Evolutionary conservation across 2,113 vertebrate species (phyloP), one percentile per base, ranked within the genome.

Genomic region (Romanogobio albipinnatus): DNA sequence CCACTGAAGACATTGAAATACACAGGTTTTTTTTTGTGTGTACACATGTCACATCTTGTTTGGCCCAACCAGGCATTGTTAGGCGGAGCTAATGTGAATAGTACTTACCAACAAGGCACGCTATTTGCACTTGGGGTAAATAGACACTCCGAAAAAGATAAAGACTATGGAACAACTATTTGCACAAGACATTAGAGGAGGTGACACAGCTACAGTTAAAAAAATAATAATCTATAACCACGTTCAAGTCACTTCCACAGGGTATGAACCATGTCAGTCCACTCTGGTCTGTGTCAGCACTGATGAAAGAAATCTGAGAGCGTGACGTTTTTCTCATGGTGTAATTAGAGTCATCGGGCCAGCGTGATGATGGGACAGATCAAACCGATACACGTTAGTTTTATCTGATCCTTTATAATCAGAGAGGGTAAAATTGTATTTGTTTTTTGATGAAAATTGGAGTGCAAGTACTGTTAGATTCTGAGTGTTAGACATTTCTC

Each of bases 161-260:
- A 68, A 9, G 53, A 26, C 43, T 14, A 5, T 19, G 74, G 84
- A 53, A 62, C 17, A 53, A 75, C 3, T 91, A 92, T 90, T 86
- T 91, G 89, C 36, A 26, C 24, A 14, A 26, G 24, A 64, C 39
- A 76, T 33, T 64, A 64, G 33, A 75, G 19, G 39, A 53, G 47
- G 0, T 4, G 24, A 77, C 51, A 77, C 51, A 90, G 84, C 56
- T 83, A 39, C 5, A 39, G 36, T 5, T 64, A n/a, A n/a, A n/a
- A n/a, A n/a, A n/a, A n/a, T n/a, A n/a, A n/a, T n/a, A 87, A 66
- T 81, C 84, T 82, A 87, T 93, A 93, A 91, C 89, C 91, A 87
- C 89, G 89, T 91, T 90, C 92, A 93, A 87, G 83, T 89, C 74
- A 82, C 92, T 90, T 91, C 90, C 84, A 76, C 5, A 0, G 76